Base-by-base conservation (phyloP, 2,888 invertebrate genomes). In the Caenorhabditis afra region DNA sequence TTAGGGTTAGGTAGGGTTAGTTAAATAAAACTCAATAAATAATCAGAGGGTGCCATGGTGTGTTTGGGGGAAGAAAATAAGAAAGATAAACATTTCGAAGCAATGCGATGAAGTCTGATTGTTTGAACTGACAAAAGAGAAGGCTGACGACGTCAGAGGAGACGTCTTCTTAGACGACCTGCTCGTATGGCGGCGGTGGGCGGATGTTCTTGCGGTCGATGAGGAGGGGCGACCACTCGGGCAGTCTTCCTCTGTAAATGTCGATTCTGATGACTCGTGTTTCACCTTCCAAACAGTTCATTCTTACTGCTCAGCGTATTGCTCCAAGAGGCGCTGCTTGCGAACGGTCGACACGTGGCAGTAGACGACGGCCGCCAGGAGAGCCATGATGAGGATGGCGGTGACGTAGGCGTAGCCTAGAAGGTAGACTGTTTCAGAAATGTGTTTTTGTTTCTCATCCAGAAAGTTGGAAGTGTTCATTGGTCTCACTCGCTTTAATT, bases 141-240 rank as follows among this genome's bases (percentile, higher is more conserved):
- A 22, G 23, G 10, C 16, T 29, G 16, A 29, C 12, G 39, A 45
- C 11, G 10, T 7, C 23, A 55, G 20, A 64, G 23, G 18, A 55
- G 10, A 37, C 50, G 22, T 18, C 20, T 23, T 66, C 55, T 71
- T 55, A 82, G 49, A 82, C 74, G 49, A 80, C 78, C 58, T 82
- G 82, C 64, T 80, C 80, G 45, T 82, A 82, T 4, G 74, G 75
- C 37, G 82, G 79, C 7, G 81, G 82, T 20, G 79, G 79, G 20
- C 66, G 71, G 49, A 78, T 44, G 68, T 70, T 66, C 55, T 78
- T 78, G 45, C 58, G 44, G 18, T 52, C 52, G 39, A 58, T 59
- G 29, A 82, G 61, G 18, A 82, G 70, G 3, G 82, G 82, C 18
- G 82, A 71, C 78, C 79, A 76, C 71, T 82, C 82, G 50, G 73